These are phyloP conservation scores for Paratrypauchen microcephalus DNA, from an alignment of 2,797 vertebrate genomes.

Conservation along the genomic window DNA sequence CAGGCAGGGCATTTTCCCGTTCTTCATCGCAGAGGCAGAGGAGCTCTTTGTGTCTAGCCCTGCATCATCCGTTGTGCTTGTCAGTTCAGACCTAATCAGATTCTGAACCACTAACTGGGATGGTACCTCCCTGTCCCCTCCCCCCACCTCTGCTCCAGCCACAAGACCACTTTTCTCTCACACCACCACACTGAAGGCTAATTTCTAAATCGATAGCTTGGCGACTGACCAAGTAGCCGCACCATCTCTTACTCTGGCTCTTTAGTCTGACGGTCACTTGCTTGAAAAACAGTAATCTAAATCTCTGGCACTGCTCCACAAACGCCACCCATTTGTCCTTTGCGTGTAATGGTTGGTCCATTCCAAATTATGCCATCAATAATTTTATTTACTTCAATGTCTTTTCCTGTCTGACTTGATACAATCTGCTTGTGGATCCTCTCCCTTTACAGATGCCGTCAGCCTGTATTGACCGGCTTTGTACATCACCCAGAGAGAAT, in stretches of 20 bases:
- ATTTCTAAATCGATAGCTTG: slow-evolving; percentile 68
- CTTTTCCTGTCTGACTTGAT: slow-evolving; percentile 50
- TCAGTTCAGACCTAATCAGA: slow-evolving; percentile 54
- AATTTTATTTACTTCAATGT: slow-evolving; percentile 59
- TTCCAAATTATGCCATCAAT: slow-evolving; percentile 45
- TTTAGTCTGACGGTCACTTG: slow-evolving; percentile 14
- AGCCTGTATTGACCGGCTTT: slow-evolving; percentile 5
- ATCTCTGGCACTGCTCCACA: slow-evolving; percentile 21
- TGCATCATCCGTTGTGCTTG: slow-evolving; percentile 41
- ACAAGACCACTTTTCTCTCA: slow-evolving; percentile 26
- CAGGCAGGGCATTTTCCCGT: background rate
- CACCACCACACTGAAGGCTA: slow-evolving; percentile 20
- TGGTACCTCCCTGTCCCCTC: slow-evolving; percentile 10
- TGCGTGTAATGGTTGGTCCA: slow-evolving; percentile 36
- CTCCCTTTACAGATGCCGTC: slow-evolving; percentile 28
- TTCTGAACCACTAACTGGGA: slow-evolving; percentile 60
- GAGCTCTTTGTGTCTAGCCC: slow-evolving; percentile 19
- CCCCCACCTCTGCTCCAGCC: slow-evolving; percentile 16
- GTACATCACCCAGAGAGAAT: background rate
- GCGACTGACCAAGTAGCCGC: slow-evolving; percentile 44
- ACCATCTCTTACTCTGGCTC: slow-evolving; percentile 50
- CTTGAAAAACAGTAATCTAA: slow-evolving; percentile 1
- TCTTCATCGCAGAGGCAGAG: slow-evolving; percentile 6
- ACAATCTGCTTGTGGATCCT: slow-evolving; percentile 36
- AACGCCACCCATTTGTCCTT: slow-evolving; percentile 30